Conservation (phyloP, 2,888 invertebrate genomes). For the Dorcus hopei region DNA sequence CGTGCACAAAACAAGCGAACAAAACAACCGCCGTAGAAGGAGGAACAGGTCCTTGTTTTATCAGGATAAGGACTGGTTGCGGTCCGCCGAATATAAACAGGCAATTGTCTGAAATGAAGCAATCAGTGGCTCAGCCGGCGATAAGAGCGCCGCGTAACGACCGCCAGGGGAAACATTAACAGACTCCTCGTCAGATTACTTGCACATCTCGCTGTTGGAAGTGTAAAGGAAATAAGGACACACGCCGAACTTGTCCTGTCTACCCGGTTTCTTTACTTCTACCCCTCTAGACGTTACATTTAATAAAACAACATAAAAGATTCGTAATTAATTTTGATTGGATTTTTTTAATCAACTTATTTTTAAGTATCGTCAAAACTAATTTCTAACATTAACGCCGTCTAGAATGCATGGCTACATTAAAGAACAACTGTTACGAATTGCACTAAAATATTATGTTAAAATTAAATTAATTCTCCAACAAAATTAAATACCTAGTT, state of each 20-base stretch:
- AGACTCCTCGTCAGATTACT: conserved; percentile 52
- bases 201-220: conserved; percentile 43
- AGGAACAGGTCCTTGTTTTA: conserved; percentile 40
- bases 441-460: neutral
- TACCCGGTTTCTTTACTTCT: neutral
- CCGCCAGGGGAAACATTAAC: conserved; percentile 52
- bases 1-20: conserved; percentile 29
- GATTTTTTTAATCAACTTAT: neutral
- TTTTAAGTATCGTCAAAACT: neutral
- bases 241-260: conserved; percentile 10
- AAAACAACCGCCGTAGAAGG: conserved; percentile 29
- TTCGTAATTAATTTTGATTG: too few relatives aligned
- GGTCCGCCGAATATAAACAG: conserved; percentile 53
- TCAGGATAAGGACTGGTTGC: conserved; percentile 46
- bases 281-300: too few relatives aligned
- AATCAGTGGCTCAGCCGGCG: conserved; percentile 52
- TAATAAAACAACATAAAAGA: too few relatives aligned
- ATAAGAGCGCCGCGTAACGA: conserved; percentile 52
- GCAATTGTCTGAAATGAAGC: conserved; percentile 54
- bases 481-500: too few relatives aligned
- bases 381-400: neutral
- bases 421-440: too few relatives aligned
- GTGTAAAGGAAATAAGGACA: conserved; percentile 33
- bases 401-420: neutral
- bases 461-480: too few relatives aligned